These are phyloP conservation scores for Aphis craccivora DNA, from an alignment of 1,140 invertebrate genomes.

Conservation along the genomic window DNA sequence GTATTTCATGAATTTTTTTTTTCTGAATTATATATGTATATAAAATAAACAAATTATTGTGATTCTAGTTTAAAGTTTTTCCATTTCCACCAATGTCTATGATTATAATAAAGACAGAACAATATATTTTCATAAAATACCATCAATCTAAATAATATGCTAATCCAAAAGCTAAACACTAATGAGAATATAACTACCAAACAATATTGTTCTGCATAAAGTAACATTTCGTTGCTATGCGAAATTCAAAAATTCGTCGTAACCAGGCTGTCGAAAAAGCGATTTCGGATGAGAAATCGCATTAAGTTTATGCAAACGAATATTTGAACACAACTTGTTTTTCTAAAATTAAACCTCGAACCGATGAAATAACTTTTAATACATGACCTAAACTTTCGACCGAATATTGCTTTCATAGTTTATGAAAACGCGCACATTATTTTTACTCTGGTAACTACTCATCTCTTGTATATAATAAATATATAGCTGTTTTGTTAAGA, in stretches of 20 bases:
- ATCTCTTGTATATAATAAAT: not conserved
- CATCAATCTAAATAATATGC: not conserved
- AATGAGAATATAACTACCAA: conserved; percentile 50
- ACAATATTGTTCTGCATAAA: not conserved
- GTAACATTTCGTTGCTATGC: not conserved
- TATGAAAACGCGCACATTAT: not conserved
- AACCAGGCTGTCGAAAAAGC: not conserved
- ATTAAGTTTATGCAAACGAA: conserved; percentile 27
- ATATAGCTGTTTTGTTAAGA: not conserved
- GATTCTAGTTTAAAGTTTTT: not conserved
- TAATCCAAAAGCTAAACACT: not conserved
- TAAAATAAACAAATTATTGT: not conserved
- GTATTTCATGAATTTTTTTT: not conserved
- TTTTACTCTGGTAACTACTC: not conserved
- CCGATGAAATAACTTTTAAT: not conserved
- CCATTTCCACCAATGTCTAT: not conserved
- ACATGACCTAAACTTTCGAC: conserved; percentile 30
- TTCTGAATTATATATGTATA: not conserved
- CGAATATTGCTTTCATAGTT: conserved; percentile 3
- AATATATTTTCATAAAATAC: not conserved
- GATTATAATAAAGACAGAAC: not conserved
- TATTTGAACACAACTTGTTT: conserved; percentile 6
- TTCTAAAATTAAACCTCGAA: not conserved
- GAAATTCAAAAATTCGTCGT: conserved; percentile 32
- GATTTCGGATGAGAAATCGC: conserved; percentile 16